phyloP scores from a whole-genome alignment of 2,113 vertebrate genomes.

The Cephalopholis sonnerati region DNA sequence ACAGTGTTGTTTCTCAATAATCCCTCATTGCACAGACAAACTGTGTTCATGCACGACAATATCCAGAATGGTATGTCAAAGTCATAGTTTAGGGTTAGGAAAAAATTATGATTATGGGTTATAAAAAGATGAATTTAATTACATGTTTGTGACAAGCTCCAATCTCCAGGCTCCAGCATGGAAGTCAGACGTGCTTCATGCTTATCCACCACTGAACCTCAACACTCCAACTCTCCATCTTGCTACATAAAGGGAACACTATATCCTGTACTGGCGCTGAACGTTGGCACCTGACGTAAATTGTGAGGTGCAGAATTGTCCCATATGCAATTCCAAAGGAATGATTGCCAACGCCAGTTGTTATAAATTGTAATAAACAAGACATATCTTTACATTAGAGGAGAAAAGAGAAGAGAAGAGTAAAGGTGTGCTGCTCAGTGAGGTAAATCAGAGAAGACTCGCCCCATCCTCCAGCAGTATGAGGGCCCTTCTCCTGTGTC shows the following conservation, averaged over 20 bases:
- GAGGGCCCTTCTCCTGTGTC: slow-evolving; percentile 56
- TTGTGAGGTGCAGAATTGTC: neutral
- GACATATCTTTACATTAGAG: slow-evolving; percentile 12
- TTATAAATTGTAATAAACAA: slow-evolving; percentile 4
- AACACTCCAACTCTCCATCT: neutral
- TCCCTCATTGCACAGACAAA: no score
- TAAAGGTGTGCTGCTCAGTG: neutral
- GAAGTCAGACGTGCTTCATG: neutral
- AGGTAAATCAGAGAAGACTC: slow-evolving; percentile 36
- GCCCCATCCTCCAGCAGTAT: slow-evolving; percentile 20
- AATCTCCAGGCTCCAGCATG: neutral
- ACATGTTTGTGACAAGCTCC: neutral
- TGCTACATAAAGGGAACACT: neutral
- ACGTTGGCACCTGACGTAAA: neutral
- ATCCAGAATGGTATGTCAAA: neutral
- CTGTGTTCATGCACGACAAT: neutral
- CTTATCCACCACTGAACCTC: neutral
- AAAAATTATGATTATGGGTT: neutral
- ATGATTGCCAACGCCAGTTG: neutral
- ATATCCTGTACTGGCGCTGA: neutral
- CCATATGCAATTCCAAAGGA: neutral
- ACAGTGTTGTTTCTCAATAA: no score
- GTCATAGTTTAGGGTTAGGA: no score
- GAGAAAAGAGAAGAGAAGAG: slow-evolving; percentile 12
- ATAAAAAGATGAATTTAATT: neutral